Conservation (phyloP, 2,113 vertebrate genomes). For the Rousettus leschenaultii region DNA sequence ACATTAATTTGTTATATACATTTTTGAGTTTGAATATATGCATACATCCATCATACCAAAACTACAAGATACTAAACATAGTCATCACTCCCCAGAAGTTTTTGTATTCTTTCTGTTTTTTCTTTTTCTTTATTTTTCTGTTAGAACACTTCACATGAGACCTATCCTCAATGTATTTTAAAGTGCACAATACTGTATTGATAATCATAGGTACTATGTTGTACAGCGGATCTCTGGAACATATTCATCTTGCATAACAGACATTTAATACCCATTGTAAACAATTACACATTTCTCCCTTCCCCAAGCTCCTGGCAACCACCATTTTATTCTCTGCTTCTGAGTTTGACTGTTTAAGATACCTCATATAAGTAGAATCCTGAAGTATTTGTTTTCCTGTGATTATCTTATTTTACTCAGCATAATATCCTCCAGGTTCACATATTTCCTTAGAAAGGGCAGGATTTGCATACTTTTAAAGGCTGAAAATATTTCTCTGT, state of each 20-base stretch:
- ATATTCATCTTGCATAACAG: neutral
- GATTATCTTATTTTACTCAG: neutral
- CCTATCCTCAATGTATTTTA: neutral
- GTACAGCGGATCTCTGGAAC: neutral
- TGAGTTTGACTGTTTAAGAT: neutral
- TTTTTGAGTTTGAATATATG: neutral
- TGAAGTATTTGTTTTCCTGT: neutral
- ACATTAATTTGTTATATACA: neutral
- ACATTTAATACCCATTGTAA: neutral
- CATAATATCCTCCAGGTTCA: neutral
- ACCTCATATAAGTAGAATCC: neutral
- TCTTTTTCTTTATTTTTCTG: too few relatives aligned
- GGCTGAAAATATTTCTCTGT: neutral
- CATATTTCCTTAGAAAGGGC: neutral
- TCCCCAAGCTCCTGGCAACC: neutral
- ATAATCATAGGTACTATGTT: neutral
- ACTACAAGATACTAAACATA: neutral
- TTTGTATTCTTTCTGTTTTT: neutral
- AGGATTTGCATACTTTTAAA: neutral
- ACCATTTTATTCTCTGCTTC: neutral
- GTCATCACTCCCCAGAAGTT: neutral
- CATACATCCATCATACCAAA: neutral
- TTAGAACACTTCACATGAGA: neutral
- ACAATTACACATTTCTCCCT: neutral
- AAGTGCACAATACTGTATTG: neutral